Percentiles rank a stretch among this genome's conserved stretches.
Conservation (phyloP, 2,797 vertebrate species). For the Picus viridis region DNA sequence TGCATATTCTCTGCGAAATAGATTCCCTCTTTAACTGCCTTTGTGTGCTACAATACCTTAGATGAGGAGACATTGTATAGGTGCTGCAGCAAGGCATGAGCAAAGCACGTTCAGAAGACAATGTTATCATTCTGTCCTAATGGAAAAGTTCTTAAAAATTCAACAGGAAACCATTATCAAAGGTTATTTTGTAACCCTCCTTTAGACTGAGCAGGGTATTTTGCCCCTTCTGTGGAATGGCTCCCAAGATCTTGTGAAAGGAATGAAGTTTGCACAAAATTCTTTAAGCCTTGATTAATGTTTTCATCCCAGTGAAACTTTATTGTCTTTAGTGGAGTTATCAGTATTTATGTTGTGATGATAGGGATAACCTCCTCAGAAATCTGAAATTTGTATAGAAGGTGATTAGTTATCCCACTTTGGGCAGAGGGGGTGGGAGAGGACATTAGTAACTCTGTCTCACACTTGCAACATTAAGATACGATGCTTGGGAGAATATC, state of each 20-base stretch:
- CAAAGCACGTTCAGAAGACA: not conserved
- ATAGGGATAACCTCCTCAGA: not conserved
- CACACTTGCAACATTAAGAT: too few relatives aligned
- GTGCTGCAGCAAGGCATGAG: not conserved
- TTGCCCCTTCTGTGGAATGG: not conserved
- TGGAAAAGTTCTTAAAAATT: not conserved
- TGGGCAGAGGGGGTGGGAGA: too few relatives aligned
- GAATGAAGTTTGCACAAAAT: not conserved
- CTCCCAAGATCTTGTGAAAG: not conserved
- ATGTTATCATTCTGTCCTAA: not conserved
- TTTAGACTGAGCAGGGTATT: not conserved
- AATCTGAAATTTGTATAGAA: not conserved
- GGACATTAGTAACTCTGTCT: too few relatives aligned
- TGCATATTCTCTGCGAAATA: not conserved
- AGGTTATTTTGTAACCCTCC: not conserved
- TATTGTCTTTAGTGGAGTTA: not conserved
- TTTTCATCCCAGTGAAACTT: not conserved
- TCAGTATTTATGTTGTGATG: not conserved
- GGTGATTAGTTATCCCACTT: not conserved
- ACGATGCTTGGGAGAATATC: too few relatives aligned
- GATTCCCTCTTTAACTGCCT: not conserved
- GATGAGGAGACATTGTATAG: not conserved
- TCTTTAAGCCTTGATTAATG: not conserved
- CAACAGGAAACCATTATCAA: not conserved
- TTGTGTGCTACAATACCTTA: not conserved